phyloP scores from a whole-genome alignment of 2,797 vertebrate species.

The Diceros bicornis region DNA sequence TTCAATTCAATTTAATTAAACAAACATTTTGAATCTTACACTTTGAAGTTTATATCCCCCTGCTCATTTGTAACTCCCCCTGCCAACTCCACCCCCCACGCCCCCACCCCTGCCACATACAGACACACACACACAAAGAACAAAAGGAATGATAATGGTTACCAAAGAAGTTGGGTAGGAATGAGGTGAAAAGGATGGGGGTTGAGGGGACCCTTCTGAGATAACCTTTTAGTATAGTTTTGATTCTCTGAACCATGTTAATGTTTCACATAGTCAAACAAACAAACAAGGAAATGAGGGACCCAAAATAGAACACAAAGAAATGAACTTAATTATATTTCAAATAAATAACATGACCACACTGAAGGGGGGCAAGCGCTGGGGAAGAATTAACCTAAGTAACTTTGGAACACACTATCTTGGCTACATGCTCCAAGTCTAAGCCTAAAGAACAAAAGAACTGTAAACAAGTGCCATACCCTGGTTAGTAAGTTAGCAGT shows the following conservation, averaged over 20 bases:
- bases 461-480: background rate
- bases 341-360: background rate
- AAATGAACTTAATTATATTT: conserved; percentile 41
- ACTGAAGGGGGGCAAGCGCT: background rate
- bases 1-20: background rate
- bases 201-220: background rate
- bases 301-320: background rate
- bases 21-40: background rate
- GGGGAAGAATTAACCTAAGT: background rate
- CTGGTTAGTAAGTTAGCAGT: background rate
- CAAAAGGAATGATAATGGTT: background rate
- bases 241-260: background rate
- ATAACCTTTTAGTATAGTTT: conserved; percentile 9
- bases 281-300: background rate
- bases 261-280: background rate
- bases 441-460: background rate
- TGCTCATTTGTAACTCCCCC: background rate
- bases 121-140: too few relatives aligned
- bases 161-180: background rate
- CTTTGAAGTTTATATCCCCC: background rate
- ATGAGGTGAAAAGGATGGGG: background rate
- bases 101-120: too few relatives aligned
- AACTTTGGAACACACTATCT: background rate
- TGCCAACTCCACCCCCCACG: background rate
- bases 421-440: background rate